Evolutionary conservation across 2,113 vertebrate genomes (phyloP).

Genomic region (Turdus rufiventris): DNA sequence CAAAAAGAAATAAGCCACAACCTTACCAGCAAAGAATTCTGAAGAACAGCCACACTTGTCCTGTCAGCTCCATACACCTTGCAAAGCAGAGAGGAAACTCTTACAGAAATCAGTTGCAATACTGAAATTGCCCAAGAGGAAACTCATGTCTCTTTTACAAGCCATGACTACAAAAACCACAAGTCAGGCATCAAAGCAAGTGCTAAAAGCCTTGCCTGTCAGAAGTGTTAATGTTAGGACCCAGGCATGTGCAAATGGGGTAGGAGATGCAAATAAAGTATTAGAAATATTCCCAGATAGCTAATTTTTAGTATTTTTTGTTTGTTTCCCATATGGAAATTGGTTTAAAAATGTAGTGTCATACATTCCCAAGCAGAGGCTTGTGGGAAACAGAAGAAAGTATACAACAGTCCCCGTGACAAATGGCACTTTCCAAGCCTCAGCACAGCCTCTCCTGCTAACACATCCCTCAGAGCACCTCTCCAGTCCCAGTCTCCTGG

Average conservation of each 20-base stretch:
- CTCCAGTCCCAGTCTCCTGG: not conserved
- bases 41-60: not conserved
- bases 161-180: not conserved
- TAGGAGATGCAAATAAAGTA: not conserved
- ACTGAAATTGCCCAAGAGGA: slow-evolving; percentile 49
- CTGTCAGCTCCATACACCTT: not conserved
- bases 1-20: slow-evolving; percentile 12
- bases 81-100: slow-evolving; percentile 27
- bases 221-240: not conserved
- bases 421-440: not conserved
- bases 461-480: not conserved
- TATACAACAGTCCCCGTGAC: accelerated
- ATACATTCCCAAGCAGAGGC: not conserved
- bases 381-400: not conserved
- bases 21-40: slow-evolving; percentile 41
- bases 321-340: not conserved
- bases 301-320: not conserved
- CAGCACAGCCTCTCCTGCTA: not conserved
- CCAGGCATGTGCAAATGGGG: not conserved
- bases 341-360: not conserved
- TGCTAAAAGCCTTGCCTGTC: not conserved
- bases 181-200: not conserved
- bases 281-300: not conserved
- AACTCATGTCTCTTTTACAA: slow-evolving; percentile 12
- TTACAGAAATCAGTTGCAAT: slow-evolving; percentile 26